phyloP scores from a whole-genome alignment of 1,140 invertebrate species.

The Drosophila ercepeae region DNA sequence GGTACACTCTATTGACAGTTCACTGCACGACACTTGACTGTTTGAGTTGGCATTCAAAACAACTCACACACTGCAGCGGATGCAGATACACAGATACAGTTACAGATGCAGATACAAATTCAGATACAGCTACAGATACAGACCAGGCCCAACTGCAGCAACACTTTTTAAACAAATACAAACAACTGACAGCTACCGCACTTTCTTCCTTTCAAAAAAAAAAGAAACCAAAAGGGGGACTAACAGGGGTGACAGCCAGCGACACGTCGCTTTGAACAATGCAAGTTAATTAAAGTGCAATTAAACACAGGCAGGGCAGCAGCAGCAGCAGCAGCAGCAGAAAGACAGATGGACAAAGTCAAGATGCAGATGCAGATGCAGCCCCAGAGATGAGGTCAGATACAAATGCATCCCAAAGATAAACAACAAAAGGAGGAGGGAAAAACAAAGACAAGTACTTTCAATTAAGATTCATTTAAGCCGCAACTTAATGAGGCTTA shows the following conservation, averaged over 20 bases:
- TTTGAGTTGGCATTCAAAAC: constrained; percentile 82
- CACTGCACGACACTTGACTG: constrained; percentile 81
- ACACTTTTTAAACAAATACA: constrained; percentile 62
- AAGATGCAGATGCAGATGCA: constrained; percentile 43
- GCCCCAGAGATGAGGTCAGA: constrained; percentile 27
- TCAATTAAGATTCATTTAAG: neutral
- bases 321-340: too few relatives aligned
- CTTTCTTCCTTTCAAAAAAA: constrained; percentile 36
- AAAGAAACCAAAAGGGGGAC: neutral
- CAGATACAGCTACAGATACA: constrained; percentile 39
- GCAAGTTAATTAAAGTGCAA: constrained; percentile 80
- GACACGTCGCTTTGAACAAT: constrained; percentile 73
- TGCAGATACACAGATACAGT: constrained; percentile 28
- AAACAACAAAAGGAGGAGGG: neutral
- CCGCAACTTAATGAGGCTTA: neutral
- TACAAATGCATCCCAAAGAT: constrained; percentile 4
- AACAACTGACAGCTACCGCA: constrained; percentile 55
- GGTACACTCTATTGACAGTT: constrained; percentile 81
- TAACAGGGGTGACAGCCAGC: constrained; percentile 20
- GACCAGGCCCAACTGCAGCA: constrained; percentile 48
- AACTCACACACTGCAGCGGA: constrained; percentile 50
- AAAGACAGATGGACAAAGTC: neutral
- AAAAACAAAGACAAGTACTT: neutral
- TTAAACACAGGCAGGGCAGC: constrained; percentile 65
- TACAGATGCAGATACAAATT: constrained; percentile 30